Evolutionary conservation across 2,797 vertebrate genomes (phyloP).

Genomic region (Esox lucius): DNA sequence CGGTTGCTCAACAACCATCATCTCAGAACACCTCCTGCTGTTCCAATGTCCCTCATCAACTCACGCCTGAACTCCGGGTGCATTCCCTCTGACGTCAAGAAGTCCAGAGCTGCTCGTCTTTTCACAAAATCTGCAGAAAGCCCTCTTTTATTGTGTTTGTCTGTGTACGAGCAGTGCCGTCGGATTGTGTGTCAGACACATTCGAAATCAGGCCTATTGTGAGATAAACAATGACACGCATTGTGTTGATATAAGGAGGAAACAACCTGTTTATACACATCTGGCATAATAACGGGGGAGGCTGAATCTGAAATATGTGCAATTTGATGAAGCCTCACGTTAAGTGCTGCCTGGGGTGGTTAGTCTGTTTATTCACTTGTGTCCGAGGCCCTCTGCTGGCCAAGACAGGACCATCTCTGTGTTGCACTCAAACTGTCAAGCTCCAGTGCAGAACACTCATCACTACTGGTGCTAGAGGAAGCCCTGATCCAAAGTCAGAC

Average conservation of each 20-base stretch:
- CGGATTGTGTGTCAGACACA: background rate
- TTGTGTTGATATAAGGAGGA: background rate
- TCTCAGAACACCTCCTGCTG: too few species aligned
- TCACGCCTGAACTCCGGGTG: too few species aligned
- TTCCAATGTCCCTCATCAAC: too few species aligned
- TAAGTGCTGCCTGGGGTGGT: background rate
- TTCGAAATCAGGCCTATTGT: background rate
- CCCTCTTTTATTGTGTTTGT: too few species aligned
- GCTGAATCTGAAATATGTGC: background rate
- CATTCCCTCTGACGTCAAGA: too few species aligned
- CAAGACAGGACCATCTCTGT: background rate
- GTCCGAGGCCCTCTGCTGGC: background rate
- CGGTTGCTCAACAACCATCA: too few species aligned
- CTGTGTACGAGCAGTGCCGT: too few species aligned
- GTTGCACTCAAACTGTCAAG: background rate
- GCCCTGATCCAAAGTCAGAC: too few species aligned
- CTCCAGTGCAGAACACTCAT: background rate
- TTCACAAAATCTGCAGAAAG: too few species aligned
- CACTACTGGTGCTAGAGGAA: too few species aligned
- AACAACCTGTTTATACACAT: background rate
- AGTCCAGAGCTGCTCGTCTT: too few species aligned
- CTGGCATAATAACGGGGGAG: background rate
- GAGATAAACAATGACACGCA: background rate
- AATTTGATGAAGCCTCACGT: background rate
- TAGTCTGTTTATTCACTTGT: background rate